phyloP scores from a whole-genome alignment of 2,888 invertebrate genomes.

The Erebia ligea region DNA sequence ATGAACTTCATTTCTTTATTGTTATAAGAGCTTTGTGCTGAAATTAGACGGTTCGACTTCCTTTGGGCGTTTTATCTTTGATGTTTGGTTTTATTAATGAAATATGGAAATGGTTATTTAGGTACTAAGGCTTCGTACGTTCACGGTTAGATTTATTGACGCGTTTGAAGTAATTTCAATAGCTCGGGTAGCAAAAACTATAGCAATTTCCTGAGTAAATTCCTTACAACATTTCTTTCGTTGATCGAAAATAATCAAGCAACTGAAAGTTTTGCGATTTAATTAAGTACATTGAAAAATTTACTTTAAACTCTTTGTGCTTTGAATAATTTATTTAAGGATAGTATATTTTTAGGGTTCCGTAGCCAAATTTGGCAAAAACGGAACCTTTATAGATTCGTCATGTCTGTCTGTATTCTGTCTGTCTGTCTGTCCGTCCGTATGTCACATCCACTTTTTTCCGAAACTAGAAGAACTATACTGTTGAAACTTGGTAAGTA shows the following conservation, averaged over 20 bases:
- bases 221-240: background rate
- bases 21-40: conserved; percentile 19
- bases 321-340: background rate
- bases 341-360: no score
- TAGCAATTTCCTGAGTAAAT: background rate
- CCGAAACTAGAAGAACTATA: no score
- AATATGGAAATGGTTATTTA: conserved; percentile 8
- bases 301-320: background rate
- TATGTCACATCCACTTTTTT: no score
- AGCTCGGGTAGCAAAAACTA: background rate
- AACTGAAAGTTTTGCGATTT: background rate
- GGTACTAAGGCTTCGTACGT: background rate
- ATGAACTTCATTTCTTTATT: conserved; percentile 20
- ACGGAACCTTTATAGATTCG: no score
- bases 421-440: no score
- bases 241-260: background rate
- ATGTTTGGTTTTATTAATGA: conserved; percentile 18
- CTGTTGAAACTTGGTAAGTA: no score
- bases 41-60: conserved; percentile 17
- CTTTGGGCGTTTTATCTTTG: conserved; percentile 15
- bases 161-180: background rate
- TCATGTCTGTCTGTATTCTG: no score
- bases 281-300: background rate
- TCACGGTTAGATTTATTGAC: background rate
- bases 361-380: no score